Evolutionary conservation across 2,797 vertebrate species (phyloP), one percentile per base, ranked within the genome.

Genomic region (Hydrolagus colliei): DNA sequence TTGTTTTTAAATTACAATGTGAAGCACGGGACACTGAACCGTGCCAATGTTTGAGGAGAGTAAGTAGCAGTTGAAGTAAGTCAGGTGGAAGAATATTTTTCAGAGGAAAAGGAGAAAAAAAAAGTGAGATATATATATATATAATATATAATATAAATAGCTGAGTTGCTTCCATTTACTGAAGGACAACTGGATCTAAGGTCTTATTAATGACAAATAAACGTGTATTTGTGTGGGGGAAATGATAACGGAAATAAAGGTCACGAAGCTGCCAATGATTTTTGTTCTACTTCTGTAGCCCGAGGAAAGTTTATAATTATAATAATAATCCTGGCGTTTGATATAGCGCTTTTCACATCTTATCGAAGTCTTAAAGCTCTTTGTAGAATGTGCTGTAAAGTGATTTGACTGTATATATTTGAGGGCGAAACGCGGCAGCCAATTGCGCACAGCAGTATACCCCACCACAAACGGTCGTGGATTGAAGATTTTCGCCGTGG

Each of bases 51-150:
- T 35, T 63, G 41, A 52, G 65, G 78, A 22, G n/a, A 80, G 32
- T 67, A 80, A 80, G 78, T 52, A 76, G 8, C 22, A 80, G 61
- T 67, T 80, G 61, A 80, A 80, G 62, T 80, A 67, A 32, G 41
- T 52, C 41, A 52, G 41, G 41, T 52, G 41, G 6, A 52, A 52
- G 52, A 13, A n/a, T 79, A 27, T 35, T 65, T 65, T 32, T 32
- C 41, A 1, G 22, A 6, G 22, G 18, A 63, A 35, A 73, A 62
- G 76, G 20, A 78, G 59, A 52, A 78, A 80, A 67, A 67, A n/a
- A 63, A 14, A 10, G 16, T 2, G 32, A 63, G 12, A 32, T 80
- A 65, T 80, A 67, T 18, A 11, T 59, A 59, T 77, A 52, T 3
- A 52, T 77, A 61, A 52, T 27, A 27, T 27, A 27, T 27, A 27